Evolutionary conservation across 2,888 invertebrate species (phyloP).

Genomic region (Netelia fuscicornis): DNA sequence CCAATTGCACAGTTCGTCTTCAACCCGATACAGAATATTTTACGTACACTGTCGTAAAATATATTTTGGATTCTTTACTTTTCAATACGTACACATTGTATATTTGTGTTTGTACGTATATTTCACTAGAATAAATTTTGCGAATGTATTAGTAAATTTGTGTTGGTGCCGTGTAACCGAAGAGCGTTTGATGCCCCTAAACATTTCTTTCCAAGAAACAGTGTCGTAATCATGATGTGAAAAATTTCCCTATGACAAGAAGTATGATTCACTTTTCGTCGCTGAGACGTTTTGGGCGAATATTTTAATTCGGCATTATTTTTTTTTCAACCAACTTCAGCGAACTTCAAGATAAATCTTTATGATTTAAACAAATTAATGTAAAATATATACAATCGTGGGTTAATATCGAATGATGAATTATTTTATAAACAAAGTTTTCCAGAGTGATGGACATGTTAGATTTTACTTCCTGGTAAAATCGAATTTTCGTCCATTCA

Average conservation of each 20-base stretch:
- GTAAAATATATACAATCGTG: not conserved
- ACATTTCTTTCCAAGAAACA: slow-evolving; percentile 20
- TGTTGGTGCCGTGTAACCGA: not conserved
- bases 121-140: slow-evolving; percentile 12
- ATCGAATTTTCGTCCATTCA: slow-evolving; percentile 27
- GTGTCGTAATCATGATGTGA: slow-evolving; percentile 38
- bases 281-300: not conserved
- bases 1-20: slow-evolving; percentile 83
- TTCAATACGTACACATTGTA: not conserved
- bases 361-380: not conserved
- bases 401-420: not conserved
- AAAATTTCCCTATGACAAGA: slow-evolving; percentile 30
- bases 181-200: slow-evolving; percentile 30
- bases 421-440: slow-evolving; percentile 4
- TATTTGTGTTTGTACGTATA: not conserved
- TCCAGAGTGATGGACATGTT: not conserved
- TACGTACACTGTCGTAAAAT: slow-evolving; percentile 21
- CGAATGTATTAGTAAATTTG: slow-evolving; percentile 17
- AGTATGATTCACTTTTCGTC: slow-evolving; percentile 16
- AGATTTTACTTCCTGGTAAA: not conserved
- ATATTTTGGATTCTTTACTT: slow-evolving; percentile 54
- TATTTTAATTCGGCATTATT: not conserved
- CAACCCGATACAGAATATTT: slow-evolving; percentile 76
- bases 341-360: not conserved
- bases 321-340: not conserved